Conservation (phyloP, 2,797 vertebrate genomes). For the Bovichtus diacanthus region DNA sequence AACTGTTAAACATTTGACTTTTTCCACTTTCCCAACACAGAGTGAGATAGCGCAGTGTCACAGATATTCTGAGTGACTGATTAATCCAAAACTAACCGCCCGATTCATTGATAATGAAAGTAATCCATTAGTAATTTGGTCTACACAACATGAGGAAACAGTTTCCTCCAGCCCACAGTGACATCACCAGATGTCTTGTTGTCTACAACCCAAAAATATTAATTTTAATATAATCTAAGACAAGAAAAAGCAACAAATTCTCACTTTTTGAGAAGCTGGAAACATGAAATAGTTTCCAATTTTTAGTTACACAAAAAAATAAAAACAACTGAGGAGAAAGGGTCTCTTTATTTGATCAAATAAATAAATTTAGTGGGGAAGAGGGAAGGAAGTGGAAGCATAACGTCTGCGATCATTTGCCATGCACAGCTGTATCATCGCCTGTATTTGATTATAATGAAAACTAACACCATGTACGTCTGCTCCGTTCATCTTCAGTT, state of each 20-base stretch:
- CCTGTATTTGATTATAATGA: background rate
- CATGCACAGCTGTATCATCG: background rate
- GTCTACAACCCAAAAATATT: background rate
- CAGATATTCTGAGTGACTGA: background rate
- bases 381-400: background rate
- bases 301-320: conserved; percentile 36
- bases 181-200: background rate
- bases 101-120: background rate
- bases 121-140: background rate
- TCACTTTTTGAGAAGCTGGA: background rate
- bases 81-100: background rate
- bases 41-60: background rate
- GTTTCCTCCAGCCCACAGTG: background rate
- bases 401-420: background rate
- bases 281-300: background rate
- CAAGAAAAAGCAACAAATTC: background rate
- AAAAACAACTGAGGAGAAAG: conserved; percentile 32
- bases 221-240: background rate
- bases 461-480: background rate
- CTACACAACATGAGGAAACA: background rate
- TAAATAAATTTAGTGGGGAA: conserved; percentile 30
- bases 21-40: background rate
- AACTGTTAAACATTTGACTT: background rate
- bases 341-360: conserved; percentile 62
- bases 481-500: background rate